Evolutionary conservation across 2,113 vertebrate species (phyloP).

Genomic region (Suricata suricatta): DNA sequence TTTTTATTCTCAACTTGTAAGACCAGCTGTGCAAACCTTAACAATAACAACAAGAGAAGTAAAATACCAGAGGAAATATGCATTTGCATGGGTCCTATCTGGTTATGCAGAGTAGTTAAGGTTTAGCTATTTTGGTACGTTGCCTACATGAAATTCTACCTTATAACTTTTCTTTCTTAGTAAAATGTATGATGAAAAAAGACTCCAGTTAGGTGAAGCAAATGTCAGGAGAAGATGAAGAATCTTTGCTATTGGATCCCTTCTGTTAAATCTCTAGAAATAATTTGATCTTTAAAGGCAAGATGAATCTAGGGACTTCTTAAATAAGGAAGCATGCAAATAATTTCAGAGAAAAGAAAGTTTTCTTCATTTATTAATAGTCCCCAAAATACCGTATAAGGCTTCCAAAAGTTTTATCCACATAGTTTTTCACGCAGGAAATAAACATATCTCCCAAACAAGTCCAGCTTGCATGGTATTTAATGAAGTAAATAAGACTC

Average conservation of each 20-base stretch:
- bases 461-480: background rate
- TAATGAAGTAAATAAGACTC: slow-evolving; percentile 58
- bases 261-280: background rate
- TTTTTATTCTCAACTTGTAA: background rate
- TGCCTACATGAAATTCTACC: background rate
- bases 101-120: background rate
- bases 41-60: background rate
- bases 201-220: background rate
- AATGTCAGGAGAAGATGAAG: background rate
- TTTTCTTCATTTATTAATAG: background rate
- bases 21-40: background rate
- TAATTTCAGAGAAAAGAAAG: background rate
- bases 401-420: background rate
- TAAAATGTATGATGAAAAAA: background rate
- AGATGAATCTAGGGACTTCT: background rate
- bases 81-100: background rate
- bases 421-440: background rate
- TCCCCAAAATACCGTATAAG: background rate
- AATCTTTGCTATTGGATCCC: background rate
- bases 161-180: background rate
- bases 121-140: background rate
- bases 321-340: background rate
- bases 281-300: background rate
- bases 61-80: background rate
- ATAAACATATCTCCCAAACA: slow-evolving; percentile 8